Conservation (phyloP, 2,113 vertebrate genomes). For the Perca schrenkii region DNA sequence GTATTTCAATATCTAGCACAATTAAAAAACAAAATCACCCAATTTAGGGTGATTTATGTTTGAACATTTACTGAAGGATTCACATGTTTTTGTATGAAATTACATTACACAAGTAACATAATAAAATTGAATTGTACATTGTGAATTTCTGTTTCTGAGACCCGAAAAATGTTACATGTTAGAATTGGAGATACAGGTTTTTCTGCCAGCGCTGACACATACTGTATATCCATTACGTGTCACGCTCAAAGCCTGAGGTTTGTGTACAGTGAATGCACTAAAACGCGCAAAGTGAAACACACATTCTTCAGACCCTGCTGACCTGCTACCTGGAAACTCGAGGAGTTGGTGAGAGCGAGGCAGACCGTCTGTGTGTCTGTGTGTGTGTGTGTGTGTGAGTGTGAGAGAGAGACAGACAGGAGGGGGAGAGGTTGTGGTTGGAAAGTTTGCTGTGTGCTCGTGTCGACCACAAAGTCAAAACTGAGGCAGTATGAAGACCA, state of each 20-base stretch:
- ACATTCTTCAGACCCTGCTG: neutral
- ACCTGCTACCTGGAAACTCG: conserved; percentile 46
- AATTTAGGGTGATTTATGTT: neutral
- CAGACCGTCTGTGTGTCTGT: neutral
- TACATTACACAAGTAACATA: no score
- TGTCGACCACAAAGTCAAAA: conserved; percentile 61
- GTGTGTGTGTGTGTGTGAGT: neutral
- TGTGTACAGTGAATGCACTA: neutral
- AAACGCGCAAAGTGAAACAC: neutral
- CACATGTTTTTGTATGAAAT: no score
- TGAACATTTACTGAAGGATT: neutral
- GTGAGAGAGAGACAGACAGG: neutral
- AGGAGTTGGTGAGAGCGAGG: neutral
- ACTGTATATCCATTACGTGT: neutral
- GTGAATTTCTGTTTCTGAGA: neutral
- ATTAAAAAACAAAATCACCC: neutral
- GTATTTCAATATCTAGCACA: neutral
- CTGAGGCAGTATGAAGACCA: neutral
- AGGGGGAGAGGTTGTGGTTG: conserved; percentile 68
- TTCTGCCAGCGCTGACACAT: neutral
- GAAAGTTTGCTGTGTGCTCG: conserved; percentile 73
- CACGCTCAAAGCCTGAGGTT: neutral
- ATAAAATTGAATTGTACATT: neutral
- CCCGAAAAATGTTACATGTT: neutral
- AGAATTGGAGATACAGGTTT: neutral